Base-by-base conservation (phyloP, 2,888 invertebrate genomes). In the Drosophila subsilvestris region DNA sequence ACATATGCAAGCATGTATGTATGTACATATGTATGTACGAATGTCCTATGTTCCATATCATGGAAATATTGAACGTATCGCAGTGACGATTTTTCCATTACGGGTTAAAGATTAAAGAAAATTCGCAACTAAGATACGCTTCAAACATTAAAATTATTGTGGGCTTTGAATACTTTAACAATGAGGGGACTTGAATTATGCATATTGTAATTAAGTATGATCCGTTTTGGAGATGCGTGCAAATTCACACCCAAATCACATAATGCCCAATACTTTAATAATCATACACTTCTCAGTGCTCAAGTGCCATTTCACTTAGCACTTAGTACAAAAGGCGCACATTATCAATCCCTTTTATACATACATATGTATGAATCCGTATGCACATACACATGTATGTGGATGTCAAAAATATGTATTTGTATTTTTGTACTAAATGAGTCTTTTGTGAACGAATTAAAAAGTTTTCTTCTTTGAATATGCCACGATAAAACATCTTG, bases 371-470 rank as follows among this genome's bases (percentile, higher is more conserved):
- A 14, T 4, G 22, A 22, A 22, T 14, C 1, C 32, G 14, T 37
- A 37, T 37, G 37, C 2, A 14, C 14, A 12, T 5, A 32, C 12
- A 29, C 2, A 32, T 12, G 2, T n/a, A n/a, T 37, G 2, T 37
- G 80, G 69, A 66, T 72, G 67, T 66, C 83, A 78, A 67, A 80
- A 87, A 77, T 63, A 62, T 53, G 58, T 72, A 54, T 20, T 43
- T 57, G 20, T 25, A 43, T 48, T 45, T 56, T 62, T 56, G 45
- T 27, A 53, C 27, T 74, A 79, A 83, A 83, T 87, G 75, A 69
- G 53, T 58, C 86, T 76, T 74, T 84, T 84, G 83, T 84, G 53
- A 47, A 56, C 70, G 76, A 73, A 84, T 84, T 88, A 88, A 88
- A 73, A 78, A 82, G 75, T 78, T 5, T 76, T 63, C 51, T 63